Evolutionary conservation across 2,113 vertebrate species (phyloP).

Genomic region (Oryzias curvinotus): DNA sequence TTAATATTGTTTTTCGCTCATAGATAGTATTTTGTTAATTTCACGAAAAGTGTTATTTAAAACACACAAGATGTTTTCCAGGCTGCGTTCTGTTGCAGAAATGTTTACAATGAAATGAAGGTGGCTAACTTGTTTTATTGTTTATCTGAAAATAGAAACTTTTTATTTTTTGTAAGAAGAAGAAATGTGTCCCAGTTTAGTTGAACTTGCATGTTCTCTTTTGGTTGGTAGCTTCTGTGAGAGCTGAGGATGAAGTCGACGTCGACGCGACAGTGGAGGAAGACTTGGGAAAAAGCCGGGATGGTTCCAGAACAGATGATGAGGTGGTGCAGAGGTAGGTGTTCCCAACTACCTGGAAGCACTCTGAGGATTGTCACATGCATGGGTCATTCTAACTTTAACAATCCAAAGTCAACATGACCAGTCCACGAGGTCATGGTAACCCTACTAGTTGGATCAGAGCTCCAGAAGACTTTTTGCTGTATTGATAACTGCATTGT

Average conservation of each 20-base stretch:
- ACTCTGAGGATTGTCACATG: neutral
- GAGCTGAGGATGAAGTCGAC: constrained; percentile 80
- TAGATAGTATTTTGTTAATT: no score
- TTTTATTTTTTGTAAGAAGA: no score
- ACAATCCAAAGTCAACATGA: constrained; percentile 33
- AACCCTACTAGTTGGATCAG: neutral
- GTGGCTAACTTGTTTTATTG: no score
- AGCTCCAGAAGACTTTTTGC: neutral
- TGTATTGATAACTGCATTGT: neutral
- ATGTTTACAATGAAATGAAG: no score
- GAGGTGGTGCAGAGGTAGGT: constrained; percentile 91
- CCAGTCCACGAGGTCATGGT: neutral
- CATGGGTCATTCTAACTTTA: neutral
- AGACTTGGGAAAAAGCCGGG: constrained; percentile 92
- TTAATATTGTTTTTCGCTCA: neutral
- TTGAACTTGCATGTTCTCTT: no score
- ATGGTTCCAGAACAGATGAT: constrained; percentile 91
- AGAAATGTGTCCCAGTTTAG: no score
- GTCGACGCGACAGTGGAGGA: constrained; percentile 88
- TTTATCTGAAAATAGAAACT: no score
- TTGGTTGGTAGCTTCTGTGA: constrained; percentile 49
- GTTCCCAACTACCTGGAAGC: neutral
- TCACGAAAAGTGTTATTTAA: no score
- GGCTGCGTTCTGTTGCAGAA: no score
- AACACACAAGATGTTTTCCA: no score